phyloP scores from a whole-genome alignment of 2,113 vertebrate genomes.

The Petaurus breviceps region DNA sequence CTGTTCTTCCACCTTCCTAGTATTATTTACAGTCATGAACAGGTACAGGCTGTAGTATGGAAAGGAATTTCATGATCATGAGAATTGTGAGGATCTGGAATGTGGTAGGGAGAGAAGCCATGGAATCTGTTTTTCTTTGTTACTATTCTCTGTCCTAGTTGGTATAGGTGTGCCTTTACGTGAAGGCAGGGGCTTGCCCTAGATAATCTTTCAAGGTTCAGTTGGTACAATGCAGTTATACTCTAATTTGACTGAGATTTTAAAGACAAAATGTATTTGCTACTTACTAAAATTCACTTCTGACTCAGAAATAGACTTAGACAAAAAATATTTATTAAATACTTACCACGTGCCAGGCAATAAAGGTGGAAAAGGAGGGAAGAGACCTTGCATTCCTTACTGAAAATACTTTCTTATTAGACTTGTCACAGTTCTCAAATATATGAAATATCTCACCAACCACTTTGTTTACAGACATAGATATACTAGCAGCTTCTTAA shows the following conservation, averaged over 20 bases:
- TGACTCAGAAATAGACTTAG: conserved; percentile 34
- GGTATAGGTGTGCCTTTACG: conserved; percentile 46
- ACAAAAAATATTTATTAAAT: conserved; percentile 16
- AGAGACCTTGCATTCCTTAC: conserved; percentile 21
- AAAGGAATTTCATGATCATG: conserved; percentile 56
- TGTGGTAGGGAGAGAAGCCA: conserved; percentile 48
- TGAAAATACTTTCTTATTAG: conserved; percentile 31
- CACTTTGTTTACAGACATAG: background rate
- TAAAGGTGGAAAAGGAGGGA: background rate
- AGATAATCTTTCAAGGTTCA: conserved; percentile 53
- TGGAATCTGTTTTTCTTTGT: conserved; percentile 60
- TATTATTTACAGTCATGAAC: conserved; percentile 14
- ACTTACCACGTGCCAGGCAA: background rate
- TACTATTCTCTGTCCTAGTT: conserved; percentile 53
- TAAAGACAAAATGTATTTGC: conserved; percentile 27
- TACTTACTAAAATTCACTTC: conserved; percentile 28
- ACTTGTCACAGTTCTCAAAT: background rate
- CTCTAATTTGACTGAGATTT: conserved; percentile 29
- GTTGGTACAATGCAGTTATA: background rate
- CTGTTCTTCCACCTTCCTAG: background rate
- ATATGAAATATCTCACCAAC: background rate
- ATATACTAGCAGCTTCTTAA: background rate
- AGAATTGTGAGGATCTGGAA: conserved; percentile 58
- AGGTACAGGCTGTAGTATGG: conserved; percentile 43
- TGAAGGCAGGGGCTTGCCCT: conserved; percentile 8